Base-by-base conservation (phyloP, 2,113 vertebrate species). In the Myotis yumanensis region DNA sequence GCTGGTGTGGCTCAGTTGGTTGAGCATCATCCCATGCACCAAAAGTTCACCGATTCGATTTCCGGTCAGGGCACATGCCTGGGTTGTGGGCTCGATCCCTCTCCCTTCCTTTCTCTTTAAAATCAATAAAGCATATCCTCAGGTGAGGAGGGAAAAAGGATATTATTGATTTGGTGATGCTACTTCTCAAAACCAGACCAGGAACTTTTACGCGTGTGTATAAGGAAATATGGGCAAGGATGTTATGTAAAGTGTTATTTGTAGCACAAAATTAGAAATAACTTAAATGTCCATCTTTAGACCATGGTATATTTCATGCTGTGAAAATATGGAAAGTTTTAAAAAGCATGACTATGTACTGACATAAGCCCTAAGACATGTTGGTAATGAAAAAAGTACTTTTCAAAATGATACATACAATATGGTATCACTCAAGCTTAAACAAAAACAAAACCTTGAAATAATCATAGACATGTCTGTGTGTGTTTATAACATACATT, bases 391-490 rank as follows among this genome's bases (percentile, higher is more conserved):
- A 62, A 83, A 80, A 89, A 86, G 46, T 69, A 73, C 54, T 90
- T 92, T 91, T 32, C 87, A 92, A 52, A 40, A 88, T 89, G 79
- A 87, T 40, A 57, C 51, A 43, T 86, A 68, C 17, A 93, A 43
- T 92, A 84, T 81, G 69, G 62, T 62, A 71, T 92, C 57, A 84
- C 32, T 95, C 25, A n/a, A 54, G n/a, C 52, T 66, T 91, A 76
- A 88, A 64, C 54, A 82, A 90, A 93, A 83, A 69, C 23, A 73
- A 96, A 90, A 84, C 16, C 32, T 95, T 35, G 89, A 96, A 92
- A 73, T 95, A 93, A 92, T 94, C 87, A 83, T 72, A 76, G 52
- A 23, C 85, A 69, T 84, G 59, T 85, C 25, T 86, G 15, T 52
- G 23, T 54, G 75, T 84, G 57, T 76, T 76, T 90, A 57, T 54